A percentile compares a stretch with the other conserved stretches of the same genome.
Conservation (phyloP, 2,888 invertebrate genomes). For the Ramazzottius varieornatus region DNA sequence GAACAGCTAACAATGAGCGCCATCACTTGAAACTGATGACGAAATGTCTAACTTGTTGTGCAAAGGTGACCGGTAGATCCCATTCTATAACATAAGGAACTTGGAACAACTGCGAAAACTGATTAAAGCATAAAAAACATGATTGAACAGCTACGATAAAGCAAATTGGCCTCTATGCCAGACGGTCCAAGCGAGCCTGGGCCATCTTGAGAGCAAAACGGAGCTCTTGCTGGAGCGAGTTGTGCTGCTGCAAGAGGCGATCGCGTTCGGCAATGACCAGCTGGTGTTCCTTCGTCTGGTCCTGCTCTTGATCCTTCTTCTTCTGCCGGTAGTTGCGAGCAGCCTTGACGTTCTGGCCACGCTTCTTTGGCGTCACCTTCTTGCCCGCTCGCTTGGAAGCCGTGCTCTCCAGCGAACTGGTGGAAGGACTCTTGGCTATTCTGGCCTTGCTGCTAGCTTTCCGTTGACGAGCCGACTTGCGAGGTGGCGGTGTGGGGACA, state of each 20-base stretch:
- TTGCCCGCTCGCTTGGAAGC: not conserved
- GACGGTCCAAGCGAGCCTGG: not conserved
- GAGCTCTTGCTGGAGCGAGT: not conserved
- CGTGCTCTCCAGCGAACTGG: not conserved
- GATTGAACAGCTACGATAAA: no score
- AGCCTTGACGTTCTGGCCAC: not conserved
- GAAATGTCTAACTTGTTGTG: no score
- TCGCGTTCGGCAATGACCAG: not conserved
- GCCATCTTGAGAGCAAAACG: not conserved
- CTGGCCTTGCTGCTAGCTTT: not conserved
- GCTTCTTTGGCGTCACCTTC: not conserved
- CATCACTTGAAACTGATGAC: no score
- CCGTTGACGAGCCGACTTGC: not conserved
- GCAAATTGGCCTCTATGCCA: no score
- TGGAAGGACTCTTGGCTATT: not conserved
- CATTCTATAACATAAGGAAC: no score
- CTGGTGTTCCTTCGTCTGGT: not conserved
- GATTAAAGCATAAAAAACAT: no score
- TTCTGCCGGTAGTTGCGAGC: not conserved
- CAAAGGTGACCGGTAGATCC: no score
- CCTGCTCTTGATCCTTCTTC: not conserved
- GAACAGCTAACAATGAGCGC: no score
- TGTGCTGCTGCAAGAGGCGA: not conserved
- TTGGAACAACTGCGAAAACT: no score
- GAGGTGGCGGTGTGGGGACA: not conserved